Conservation (phyloP, 1,140 invertebrate genomes). For the Dendroctonus ponderosae region DNA sequence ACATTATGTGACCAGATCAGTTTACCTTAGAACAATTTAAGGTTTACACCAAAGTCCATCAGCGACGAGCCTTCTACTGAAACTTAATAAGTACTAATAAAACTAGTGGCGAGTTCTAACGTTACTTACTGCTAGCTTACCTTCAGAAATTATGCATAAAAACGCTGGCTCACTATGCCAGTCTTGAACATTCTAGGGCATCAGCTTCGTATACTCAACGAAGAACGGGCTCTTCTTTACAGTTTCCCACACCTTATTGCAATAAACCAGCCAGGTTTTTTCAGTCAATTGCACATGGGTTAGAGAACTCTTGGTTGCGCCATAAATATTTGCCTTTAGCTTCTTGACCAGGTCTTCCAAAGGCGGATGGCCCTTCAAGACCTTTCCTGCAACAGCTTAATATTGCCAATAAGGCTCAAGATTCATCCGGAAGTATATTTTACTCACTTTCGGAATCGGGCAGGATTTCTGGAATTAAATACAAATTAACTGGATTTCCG, state of each 20-base stretch:
- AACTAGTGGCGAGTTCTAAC: too few species aligned
- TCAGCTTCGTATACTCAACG: constrained; percentile 75
- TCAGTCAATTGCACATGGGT: constrained; percentile 66
- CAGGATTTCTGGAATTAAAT: constrained; percentile 62
- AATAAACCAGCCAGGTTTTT: constrained; percentile 77
- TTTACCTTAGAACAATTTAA: too few species aligned
- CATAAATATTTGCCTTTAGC: constrained; percentile 67
- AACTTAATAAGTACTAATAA: too few species aligned
- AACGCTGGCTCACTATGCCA: too few species aligned
- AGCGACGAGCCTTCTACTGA: too few species aligned
- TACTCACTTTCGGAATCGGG: constrained; percentile 60
- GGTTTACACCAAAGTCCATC: too few species aligned
- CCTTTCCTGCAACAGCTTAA: constrained; percentile 26
- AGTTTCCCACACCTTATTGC: constrained; percentile 76
- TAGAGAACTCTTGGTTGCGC: constrained; percentile 64
- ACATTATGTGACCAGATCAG: too few species aligned
- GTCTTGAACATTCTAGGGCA: constrained; percentile 53
- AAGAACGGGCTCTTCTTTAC: constrained; percentile 81
- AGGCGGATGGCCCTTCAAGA: constrained; percentile 65
- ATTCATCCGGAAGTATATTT: not conserved
- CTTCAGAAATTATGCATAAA: too few species aligned
- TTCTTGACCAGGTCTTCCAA: constrained; percentile 64
- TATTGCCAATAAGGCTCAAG: not conserved
- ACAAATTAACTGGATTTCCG: constrained; percentile 67
- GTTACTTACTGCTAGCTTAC: too few species aligned